Percentiles rank a stretch among this genome's conserved stretches.
phyloP scores from a whole-genome alignment of 2,888 invertebrate species.

The Thumatha senex region DNA sequence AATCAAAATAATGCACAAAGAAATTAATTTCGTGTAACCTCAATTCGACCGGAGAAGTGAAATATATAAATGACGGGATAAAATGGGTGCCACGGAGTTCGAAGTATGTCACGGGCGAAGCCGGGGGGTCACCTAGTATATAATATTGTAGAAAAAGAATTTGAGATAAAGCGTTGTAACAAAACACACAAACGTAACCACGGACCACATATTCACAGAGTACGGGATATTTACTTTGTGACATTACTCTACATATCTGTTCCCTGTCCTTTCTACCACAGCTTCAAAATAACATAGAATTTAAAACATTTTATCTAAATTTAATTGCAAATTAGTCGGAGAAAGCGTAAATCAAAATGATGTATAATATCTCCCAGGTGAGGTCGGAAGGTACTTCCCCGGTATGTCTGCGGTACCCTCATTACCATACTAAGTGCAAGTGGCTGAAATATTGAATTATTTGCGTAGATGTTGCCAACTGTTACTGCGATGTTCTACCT shows the following conservation, averaged over 20 bases:
- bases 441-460: conserved; percentile 27
- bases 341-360: conserved; percentile 40
- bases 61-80: no score
- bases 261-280: background rate
- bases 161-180: no score
- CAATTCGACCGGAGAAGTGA: no score
- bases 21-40: no score
- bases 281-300: conserved; percentile 4
- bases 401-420: conserved; percentile 19
- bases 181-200: no score
- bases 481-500: background rate
- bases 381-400: conserved; percentile 12
- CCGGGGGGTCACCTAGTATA: no score
- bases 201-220: no score
- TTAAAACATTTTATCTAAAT: conserved; percentile 18
- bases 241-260: background rate
- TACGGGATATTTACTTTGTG: no score
- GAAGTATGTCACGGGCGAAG: no score
- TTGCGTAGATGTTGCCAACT: conserved; percentile 10
- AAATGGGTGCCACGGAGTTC: no score
- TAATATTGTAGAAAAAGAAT: no score
- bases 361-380: conserved; percentile 32
- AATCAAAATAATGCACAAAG: no score
- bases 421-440: conserved; percentile 40
- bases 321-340: conserved; percentile 20